Evolutionary conservation across 2,888 invertebrate species (phyloP).

Genomic region (Tuta absoluta): DNA sequence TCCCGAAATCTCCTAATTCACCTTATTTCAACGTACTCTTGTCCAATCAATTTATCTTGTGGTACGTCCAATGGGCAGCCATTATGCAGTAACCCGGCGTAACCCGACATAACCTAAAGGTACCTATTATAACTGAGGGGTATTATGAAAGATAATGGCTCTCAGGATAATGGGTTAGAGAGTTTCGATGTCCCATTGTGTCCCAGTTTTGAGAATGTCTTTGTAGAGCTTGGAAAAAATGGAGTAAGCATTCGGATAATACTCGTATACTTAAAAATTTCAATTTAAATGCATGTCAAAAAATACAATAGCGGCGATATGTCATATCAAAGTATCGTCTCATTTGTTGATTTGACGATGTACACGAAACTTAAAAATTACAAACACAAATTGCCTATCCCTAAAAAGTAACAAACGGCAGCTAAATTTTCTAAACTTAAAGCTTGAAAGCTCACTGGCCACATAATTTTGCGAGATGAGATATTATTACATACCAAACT

Average conservation of each 20-base stretch:
- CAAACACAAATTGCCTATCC: too few species aligned
- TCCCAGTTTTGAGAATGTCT: conserved; percentile 30
- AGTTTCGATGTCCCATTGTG: conserved; percentile 51
- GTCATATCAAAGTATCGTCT: not conserved
- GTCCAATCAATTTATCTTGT: conserved; percentile 64
- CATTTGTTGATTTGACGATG: too few species aligned
- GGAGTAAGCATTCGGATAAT: not conserved
- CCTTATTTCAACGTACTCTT: conserved; percentile 38
- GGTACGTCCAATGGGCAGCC: conserved; percentile 43
- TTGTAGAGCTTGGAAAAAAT: not conserved
- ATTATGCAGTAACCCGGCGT: conserved; percentile 60
- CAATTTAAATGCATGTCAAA: not conserved
- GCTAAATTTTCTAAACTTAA: too few species aligned
- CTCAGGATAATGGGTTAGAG: conserved; percentile 46
- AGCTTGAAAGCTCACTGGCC: too few species aligned
- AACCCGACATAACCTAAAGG: conserved; percentile 54
- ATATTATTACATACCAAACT: too few species aligned
- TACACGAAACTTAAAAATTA: too few species aligned
- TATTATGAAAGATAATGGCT: conserved; percentile 64
- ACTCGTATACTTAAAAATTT: not conserved
- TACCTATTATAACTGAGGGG: too few species aligned
- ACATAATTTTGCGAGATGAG: too few species aligned
- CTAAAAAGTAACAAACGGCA: too few species aligned
- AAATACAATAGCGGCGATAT: not conserved
- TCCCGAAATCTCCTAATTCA: conserved; percentile 34